phyloP scores from a whole-genome alignment of 2,888 invertebrate genomes.

The Zygogramma bicolorata region DNA sequence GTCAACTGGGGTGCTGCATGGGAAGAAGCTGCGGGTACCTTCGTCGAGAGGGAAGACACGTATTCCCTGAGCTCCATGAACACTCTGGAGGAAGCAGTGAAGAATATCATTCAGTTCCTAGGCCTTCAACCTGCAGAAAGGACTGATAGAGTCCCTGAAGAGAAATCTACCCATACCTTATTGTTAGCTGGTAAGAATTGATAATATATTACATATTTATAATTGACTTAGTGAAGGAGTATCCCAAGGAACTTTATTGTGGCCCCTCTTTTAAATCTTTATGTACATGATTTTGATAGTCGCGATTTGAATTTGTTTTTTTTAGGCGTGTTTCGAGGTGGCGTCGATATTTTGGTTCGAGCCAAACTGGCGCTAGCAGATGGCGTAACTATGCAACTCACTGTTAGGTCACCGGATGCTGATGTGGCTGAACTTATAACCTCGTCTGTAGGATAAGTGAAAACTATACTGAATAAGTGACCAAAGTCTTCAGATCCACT shows the following conservation, averaged over 20 bases:
- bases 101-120: conserved; percentile 84
- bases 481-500: not conserved
- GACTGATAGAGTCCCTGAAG: conserved; percentile 85
- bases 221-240: not conserved
- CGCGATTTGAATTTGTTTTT: too few relatives aligned
- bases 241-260: not conserved
- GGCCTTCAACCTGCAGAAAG: conserved; percentile 89
- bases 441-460: conserved; percentile 82
- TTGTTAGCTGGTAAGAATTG: conserved; percentile 76
- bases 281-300: too few relatives aligned
- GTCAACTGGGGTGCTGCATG: conserved; percentile 79
- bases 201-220: not conserved
- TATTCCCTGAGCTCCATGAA: conserved; percentile 87
- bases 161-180: conserved; percentile 84
- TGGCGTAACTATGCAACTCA: conserved; percentile 94
- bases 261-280: too few relatives aligned
- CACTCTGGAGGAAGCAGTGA: conserved; percentile 85
- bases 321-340: conserved; percentile 88
- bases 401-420: conserved; percentile 87
- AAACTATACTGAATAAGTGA: not conserved
- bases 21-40: conserved; percentile 75
- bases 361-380: conserved; percentile 85
- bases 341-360: conserved; percentile 88
- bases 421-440: conserved; percentile 89
- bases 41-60: conserved; percentile 88